Conservation (phyloP, 2,797 vertebrate genomes). For the Pangasius macronema region DNA sequence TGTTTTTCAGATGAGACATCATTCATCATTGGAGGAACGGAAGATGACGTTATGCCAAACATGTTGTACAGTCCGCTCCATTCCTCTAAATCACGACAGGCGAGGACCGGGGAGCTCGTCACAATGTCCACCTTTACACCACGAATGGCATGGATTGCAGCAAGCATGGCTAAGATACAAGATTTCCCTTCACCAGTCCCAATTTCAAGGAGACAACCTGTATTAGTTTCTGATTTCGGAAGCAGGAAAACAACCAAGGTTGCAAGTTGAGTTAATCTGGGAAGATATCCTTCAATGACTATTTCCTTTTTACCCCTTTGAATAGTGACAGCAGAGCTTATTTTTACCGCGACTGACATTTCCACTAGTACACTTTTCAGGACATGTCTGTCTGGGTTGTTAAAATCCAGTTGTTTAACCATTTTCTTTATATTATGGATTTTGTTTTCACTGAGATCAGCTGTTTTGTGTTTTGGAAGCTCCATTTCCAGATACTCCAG, state of each 20-base stretch:
- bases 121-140: constrained; percentile 60
- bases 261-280: constrained; percentile 57
- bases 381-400: constrained; percentile 27
- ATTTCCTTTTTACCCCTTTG: not conserved
- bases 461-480: constrained; percentile 3
- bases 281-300: constrained; percentile 50
- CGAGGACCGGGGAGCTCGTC: constrained; percentile 59
- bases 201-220: constrained; percentile 59
- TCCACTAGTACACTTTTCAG: constrained; percentile 37
- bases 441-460: constrained; percentile 1
- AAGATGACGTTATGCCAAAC: constrained; percentile 56
- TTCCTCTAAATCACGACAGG: constrained; percentile 54
- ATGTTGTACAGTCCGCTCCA: constrained; percentile 52
- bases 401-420: constrained; percentile 39
- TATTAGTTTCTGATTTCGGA: constrained; percentile 25
- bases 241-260: constrained; percentile 51
- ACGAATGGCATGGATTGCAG: constrained; percentile 53
- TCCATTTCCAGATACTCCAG: constrained; percentile 31
- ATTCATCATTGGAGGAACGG: constrained; percentile 48
- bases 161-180: constrained; percentile 57
- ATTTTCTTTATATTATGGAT: constrained; percentile 19
- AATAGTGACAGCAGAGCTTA: constrained; percentile 5
- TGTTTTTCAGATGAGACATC: constrained; percentile 17
- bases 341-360: constrained; percentile 51
- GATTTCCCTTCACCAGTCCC: constrained; percentile 62